Conservation (phyloP, 2,113 vertebrate species). For the Nesogale talazaci region DNA sequence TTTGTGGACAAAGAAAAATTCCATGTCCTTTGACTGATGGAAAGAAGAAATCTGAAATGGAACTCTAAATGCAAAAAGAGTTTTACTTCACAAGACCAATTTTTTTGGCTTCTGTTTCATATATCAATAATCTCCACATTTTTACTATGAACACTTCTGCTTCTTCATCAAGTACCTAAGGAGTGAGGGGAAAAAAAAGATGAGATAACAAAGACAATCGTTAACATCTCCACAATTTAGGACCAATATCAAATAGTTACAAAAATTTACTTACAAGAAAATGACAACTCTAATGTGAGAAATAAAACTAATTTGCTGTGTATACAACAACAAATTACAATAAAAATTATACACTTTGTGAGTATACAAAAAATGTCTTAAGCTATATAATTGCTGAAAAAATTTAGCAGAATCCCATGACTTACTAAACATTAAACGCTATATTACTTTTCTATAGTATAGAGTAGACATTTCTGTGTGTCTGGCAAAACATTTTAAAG, state of each 20-base stretch:
- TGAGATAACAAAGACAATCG: background rate
- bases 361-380: background rate
- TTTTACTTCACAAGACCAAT: constrained; percentile 98
- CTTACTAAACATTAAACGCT: background rate
- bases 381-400: background rate
- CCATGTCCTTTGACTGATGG: constrained; percentile 82
- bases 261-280: background rate
- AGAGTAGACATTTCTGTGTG: background rate
- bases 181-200: background rate
- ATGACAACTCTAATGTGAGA: background rate
- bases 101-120: constrained; percentile 99
- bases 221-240: background rate
- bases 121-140: constrained; percentile 99
- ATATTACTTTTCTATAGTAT: background rate
- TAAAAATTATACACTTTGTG: background rate
- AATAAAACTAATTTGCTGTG: background rate
- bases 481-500: background rate
- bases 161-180: constrained; percentile 98
- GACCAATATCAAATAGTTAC: background rate
- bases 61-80: constrained; percentile 83
- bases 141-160: constrained; percentile 99
- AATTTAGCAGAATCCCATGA: background rate
- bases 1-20: constrained; percentile 87
- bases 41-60: constrained; percentile 83
- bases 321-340: background rate